phyloP scores from a whole-genome alignment of 92 coral and sea anemone genomes.

The Pocillopora grandis region DNA sequence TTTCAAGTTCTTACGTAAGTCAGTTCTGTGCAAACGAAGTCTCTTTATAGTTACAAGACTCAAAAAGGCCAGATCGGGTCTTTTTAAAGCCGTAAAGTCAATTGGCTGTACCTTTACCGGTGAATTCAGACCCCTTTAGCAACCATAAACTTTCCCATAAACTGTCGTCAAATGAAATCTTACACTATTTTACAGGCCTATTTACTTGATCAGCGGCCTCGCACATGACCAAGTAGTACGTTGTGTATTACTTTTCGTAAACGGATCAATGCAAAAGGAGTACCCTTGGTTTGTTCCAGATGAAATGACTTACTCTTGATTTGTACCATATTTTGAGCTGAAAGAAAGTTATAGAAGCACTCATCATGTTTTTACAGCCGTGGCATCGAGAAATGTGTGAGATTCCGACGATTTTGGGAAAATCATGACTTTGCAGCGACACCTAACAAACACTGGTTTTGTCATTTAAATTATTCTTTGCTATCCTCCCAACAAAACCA shows the following conservation, averaged over 20 bases:
- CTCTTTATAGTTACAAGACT: background rate
- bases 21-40: background rate
- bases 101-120: background rate
- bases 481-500: too few relatives aligned
- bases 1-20: background rate
- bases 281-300: too few relatives aligned
- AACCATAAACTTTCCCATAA: background rate
- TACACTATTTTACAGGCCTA: background rate
- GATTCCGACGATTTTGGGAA: too few relatives aligned
- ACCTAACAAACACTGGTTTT: too few relatives aligned
- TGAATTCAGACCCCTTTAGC: conserved; percentile 1
- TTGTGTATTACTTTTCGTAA: background rate
- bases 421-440: too few relatives aligned
- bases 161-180: background rate
- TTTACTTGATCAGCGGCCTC: background rate
- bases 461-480: too few relatives aligned
- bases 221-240: background rate
- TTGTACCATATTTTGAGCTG: too few relatives aligned
- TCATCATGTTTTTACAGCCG: too few relatives aligned
- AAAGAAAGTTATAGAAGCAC: too few relatives aligned
- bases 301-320: too few relatives aligned
- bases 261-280: too few relatives aligned
- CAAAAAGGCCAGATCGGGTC: background rate
- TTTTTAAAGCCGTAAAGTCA: conserved; percentile 1
- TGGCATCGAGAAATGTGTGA: too few relatives aligned